Conservation (phyloP, 2,113 vertebrate genomes). For the Hippopotamus amphibius region DNA sequence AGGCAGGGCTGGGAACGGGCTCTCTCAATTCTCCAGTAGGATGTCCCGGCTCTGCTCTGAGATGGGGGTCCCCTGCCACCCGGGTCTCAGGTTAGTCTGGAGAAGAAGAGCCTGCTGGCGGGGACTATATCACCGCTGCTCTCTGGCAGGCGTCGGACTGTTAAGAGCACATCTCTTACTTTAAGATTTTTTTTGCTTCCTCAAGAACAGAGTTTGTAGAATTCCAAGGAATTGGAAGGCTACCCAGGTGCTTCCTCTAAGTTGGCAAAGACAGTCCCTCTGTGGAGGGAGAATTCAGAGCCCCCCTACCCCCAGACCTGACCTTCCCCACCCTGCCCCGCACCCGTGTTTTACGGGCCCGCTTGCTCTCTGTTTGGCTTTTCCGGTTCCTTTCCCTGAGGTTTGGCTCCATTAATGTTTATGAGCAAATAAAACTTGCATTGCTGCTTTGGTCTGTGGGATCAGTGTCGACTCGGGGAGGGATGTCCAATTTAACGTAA, state of each 20-base stretch:
- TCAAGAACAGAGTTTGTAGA: neutral
- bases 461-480: slow-evolving; percentile 33
- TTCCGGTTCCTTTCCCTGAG: slow-evolving; percentile 56
- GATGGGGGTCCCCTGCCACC: neutral
- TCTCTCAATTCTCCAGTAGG: neutral
- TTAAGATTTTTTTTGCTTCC: neutral
- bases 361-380: slow-evolving; percentile 61
- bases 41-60: neutral
- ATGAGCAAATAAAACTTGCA: slow-evolving; percentile 80
- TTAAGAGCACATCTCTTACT: neutral
- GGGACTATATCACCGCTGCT: no score
- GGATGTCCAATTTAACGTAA: slow-evolving; percentile 18
- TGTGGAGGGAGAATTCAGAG: neutral
- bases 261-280: neutral
- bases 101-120: neutral
- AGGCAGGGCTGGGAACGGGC: no score
- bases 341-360: neutral
- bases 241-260: neutral
- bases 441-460: slow-evolving; percentile 63
- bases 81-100: neutral
- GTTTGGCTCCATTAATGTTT: slow-evolving; percentile 76
- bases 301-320: neutral
- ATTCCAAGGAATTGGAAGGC: neutral
- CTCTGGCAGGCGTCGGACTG: neutral
- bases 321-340: neutral